These are phyloP conservation scores for Spinus olivaceus DNA, from an alignment of 2,797 vertebrate genomes.

Conservation along the genomic window DNA sequence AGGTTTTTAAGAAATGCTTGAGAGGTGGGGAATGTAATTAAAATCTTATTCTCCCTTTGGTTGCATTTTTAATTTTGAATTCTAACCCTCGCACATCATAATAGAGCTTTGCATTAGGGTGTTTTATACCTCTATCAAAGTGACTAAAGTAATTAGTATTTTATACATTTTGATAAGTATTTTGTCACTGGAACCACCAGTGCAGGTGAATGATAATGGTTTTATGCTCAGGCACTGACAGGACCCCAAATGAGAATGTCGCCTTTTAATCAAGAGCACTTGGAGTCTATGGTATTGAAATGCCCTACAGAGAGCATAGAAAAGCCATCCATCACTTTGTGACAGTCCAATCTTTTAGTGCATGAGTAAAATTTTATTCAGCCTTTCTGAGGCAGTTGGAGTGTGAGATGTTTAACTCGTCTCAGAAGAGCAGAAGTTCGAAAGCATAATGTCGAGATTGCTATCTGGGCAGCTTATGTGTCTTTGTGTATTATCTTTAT, in stretches of 20 bases:
- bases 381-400: slow-evolving; percentile 23
- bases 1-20: background rate
- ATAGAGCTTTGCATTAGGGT: slow-evolving; percentile 43
- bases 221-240: slow-evolving; percentile 46
- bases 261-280: slow-evolving; percentile 62
- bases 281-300: slow-evolving; percentile 54
- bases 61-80: slow-evolving; percentile 56
- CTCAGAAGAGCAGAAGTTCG: background rate
- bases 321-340: slow-evolving; percentile 63
- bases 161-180: slow-evolving; percentile 57
- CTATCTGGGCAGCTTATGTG: background rate
- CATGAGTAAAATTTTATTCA: slow-evolving; percentile 56
- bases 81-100: background rate
- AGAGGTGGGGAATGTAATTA: slow-evolving; percentile 41
- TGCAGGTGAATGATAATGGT: slow-evolving; percentile 60
- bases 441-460: background rate
- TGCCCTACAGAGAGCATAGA: slow-evolving; percentile 51
- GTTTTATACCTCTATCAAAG: slow-evolving; percentile 46
- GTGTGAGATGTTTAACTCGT: background rate
- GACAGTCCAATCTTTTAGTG: slow-evolving; percentile 57
- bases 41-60: slow-evolving; percentile 49
- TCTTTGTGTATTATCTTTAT: background rate
- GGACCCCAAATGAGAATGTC: slow-evolving; percentile 56
- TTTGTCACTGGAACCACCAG: slow-evolving; percentile 48
- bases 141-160: slow-evolving; percentile 63